phyloP scores from a whole-genome alignment of 1,140 invertebrate species.

The Leptoteleia sp. region DNA sequence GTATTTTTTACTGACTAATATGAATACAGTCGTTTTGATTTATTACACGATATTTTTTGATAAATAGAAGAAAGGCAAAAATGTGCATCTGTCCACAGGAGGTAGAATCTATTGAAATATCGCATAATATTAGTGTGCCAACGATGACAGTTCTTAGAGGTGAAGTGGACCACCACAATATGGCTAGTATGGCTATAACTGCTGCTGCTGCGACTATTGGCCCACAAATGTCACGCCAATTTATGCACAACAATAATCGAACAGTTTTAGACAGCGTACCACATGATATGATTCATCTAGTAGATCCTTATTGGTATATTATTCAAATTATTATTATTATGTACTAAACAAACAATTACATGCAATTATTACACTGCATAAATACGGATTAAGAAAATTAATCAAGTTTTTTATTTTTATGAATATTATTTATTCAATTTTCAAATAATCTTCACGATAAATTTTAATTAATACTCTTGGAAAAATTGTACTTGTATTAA shows the following conservation, averaged over 20 bases:
- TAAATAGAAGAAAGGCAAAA: slow-evolving; percentile 33
- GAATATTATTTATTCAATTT: not conserved
- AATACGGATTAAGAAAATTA: too few species aligned
- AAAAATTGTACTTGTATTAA: too few species aligned
- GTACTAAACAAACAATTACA: too few species aligned
- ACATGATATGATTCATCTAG: slow-evolving; percentile 86
- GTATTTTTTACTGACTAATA: too few species aligned
- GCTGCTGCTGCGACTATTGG: slow-evolving; percentile 72
- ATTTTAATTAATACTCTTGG: too few species aligned
- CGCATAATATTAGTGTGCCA: slow-evolving; percentile 22
- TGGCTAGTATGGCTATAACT: slow-evolving; percentile 60
- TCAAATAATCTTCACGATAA: too few species aligned
- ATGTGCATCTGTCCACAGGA: slow-evolving; percentile 64
- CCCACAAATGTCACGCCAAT: slow-evolving; percentile 72
- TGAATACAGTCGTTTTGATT: not conserved
- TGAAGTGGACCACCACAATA: slow-evolving; percentile 10
- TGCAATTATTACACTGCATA: too few species aligned
- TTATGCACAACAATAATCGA: slow-evolving; percentile 82
- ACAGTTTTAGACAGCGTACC: slow-evolving; percentile 87
- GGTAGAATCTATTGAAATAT: slow-evolving; percentile 10
- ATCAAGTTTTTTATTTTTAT: too few species aligned
- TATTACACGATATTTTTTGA: not conserved
- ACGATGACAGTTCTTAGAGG: slow-evolving; percentile 17
- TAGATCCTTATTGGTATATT: slow-evolving; percentile 86
- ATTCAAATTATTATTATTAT: not conserved